Percentiles rank a stretch among this genome's conserved stretches.
Evolutionary conservation across 2,113 vertebrate genomes (phyloP).

Genomic region (Polyodon spathula): DNA sequence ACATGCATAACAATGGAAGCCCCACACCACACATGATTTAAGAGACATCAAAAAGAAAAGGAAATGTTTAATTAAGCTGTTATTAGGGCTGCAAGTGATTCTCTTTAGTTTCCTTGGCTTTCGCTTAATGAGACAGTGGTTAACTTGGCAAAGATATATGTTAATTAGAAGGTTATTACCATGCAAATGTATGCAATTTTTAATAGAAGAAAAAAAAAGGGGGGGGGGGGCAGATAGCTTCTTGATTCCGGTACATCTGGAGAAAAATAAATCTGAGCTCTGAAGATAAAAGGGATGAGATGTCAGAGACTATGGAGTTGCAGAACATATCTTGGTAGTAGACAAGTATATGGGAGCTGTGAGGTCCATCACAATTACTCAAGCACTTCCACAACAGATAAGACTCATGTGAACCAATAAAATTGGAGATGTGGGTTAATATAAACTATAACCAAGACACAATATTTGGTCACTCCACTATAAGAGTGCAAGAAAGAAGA

Average conservation of each 20-base stretch:
- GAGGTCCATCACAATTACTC: too few species aligned
- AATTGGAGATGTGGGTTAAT: too few species aligned
- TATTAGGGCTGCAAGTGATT: conserved; percentile 55
- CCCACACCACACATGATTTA: conserved; percentile 23
- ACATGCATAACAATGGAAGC: not conserved
- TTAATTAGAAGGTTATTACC: conserved; percentile 63
- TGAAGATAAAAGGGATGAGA: not conserved
- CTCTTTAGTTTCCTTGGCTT: conserved; percentile 49
- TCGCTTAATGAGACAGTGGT: conserved; percentile 53
- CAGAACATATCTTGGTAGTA: too few species aligned
- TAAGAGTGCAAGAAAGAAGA: too few species aligned
- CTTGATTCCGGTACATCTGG: not conserved
- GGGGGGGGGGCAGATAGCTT: conserved; percentile 17
- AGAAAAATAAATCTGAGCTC: not conserved
- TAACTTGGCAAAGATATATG: conserved; percentile 29
- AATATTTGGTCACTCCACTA: too few species aligned
- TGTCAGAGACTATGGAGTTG: not conserved
- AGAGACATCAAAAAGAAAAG: conserved; percentile 24
- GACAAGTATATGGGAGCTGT: too few species aligned
- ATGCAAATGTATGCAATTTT: conserved; percentile 63
- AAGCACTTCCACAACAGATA: too few species aligned
- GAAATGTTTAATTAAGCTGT: conserved; percentile 59
- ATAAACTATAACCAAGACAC: too few species aligned
- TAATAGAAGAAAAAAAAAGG: conserved; percentile 47
- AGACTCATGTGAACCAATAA: too few species aligned